Base-by-base conservation (phyloP, 2,888 invertebrate genomes). In the Thysanoteuthis rhombus region DNA sequence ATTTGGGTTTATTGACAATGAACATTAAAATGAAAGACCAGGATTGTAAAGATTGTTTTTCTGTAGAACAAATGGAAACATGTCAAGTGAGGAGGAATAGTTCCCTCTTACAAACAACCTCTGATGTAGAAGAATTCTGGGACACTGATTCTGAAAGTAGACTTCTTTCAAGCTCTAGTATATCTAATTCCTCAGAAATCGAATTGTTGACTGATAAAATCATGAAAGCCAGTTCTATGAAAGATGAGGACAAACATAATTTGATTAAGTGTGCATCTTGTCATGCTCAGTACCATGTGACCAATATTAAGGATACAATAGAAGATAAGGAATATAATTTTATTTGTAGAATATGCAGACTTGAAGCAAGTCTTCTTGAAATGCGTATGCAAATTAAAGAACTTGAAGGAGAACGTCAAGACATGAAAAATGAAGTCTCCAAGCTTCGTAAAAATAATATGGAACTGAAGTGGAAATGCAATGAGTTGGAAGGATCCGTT, bases 391-490 rank as follows among this genome's bases (percentile, higher is more conserved):
- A 92, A 45, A 40, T 92, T n/a, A 92, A 45, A 42, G 39, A 4
- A 38, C 92, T 92, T 39, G 42, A 92, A n/a, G 92, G 45, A 40
- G 40, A 45, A n/a, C 40, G 45, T 45, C 42, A 92, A 92, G 92
- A 92, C n/a, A 45, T 92, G 92, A 92, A 92, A 40, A 39, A 32
- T 45, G 92, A 92, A 92, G 45, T 92, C 36, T 92, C 32, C 32
- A 92, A 92, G 32, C 45, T 92, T 12, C 92, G 36, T 19, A 28
- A 92, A 92, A 32, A 92, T 28, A 92, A 92, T 92, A 45, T 25
- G 32, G 92, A 92, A 92, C 32, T 92, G 92, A 92, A 92, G 22
- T 92, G 92, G 92, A 92, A 92, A 45, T 92, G 92, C 45, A 40
- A 92, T 92, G 92, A 92, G 28, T 39, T 92, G 45, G 92, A 92